These are phyloP conservation scores for Prietella phreatophila DNA, from an alignment of 2,113 vertebrate species.

Conservation along the genomic window DNA sequence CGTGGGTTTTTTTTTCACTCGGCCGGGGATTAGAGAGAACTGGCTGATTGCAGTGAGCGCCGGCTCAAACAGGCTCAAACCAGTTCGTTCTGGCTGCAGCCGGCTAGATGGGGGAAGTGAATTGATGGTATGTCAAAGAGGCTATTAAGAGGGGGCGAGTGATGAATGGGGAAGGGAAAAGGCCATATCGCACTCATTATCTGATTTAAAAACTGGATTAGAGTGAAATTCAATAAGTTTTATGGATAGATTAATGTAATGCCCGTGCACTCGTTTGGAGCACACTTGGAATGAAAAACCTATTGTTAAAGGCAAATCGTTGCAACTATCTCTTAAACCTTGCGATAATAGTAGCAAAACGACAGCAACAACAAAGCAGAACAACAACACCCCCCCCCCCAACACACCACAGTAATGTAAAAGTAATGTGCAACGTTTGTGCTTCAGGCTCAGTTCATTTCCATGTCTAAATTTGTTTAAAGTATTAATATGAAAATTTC, in stretches of 20 bases:
- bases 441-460: neutral
- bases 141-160: constrained; percentile 35
- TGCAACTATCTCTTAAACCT: neutral
- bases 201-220: constrained; percentile 41
- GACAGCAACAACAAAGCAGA: neutral
- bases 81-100: constrained; percentile 61
- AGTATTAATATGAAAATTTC: neutral
- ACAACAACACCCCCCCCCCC: neutral
- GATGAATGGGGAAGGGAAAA: constrained; percentile 41
- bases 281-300: neutral
- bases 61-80: constrained; percentile 68
- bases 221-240: constrained; percentile 44
- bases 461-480: neutral
- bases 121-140: constrained; percentile 58
- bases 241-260: constrained; percentile 30
- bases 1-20: constrained; percentile 50
- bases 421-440: neutral
- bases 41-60: constrained; percentile 68
- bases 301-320: neutral
- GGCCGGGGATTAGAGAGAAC: constrained; percentile 70
- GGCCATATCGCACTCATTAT: constrained; percentile 39
- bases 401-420: neutral
- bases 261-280: neutral
- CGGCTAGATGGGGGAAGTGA: constrained; percentile 52
- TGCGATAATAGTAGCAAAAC: neutral